These are phyloP conservation scores for Lysandra coridon DNA, from an alignment of 2,888 invertebrate genomes.

Conservation along the genomic window DNA sequence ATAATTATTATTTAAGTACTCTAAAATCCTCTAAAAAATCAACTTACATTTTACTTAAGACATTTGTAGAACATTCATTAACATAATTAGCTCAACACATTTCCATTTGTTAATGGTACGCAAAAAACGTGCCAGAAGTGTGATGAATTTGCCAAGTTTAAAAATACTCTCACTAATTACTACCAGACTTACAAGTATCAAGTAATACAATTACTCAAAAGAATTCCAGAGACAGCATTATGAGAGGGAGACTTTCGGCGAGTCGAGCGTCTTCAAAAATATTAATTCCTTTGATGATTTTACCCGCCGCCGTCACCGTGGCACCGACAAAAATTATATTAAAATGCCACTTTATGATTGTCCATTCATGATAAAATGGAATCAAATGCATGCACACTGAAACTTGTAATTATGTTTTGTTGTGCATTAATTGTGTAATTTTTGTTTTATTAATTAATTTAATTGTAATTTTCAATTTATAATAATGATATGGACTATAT, in stretches of 20 bases:
- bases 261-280: neutral
- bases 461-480: too few relatives aligned
- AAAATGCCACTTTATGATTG: too few relatives aligned
- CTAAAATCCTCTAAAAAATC: neutral
- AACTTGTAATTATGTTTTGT: too few relatives aligned
- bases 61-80: neutral
- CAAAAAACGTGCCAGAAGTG: neutral
- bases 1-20: too few relatives aligned
- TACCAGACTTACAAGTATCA: neutral
- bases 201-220: slow-evolving; percentile 6
- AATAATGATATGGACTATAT: too few relatives aligned
- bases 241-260: neutral
- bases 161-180: slow-evolving; percentile 4
- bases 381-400: too few relatives aligned
- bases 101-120: slow-evolving; percentile 1
- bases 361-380: too few relatives aligned
- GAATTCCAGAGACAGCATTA: slow-evolving; percentile 13
- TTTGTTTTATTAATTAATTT: too few relatives aligned
- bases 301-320: too few relatives aligned
- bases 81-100: neutral
- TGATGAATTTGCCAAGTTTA: slow-evolving; percentile 3
- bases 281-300: neutral
- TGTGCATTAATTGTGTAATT: too few relatives aligned
- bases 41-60: neutral
- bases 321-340: too few relatives aligned